Conservation (phyloP, 1,140 invertebrate species). For the Dysdera silvatica region DNA sequence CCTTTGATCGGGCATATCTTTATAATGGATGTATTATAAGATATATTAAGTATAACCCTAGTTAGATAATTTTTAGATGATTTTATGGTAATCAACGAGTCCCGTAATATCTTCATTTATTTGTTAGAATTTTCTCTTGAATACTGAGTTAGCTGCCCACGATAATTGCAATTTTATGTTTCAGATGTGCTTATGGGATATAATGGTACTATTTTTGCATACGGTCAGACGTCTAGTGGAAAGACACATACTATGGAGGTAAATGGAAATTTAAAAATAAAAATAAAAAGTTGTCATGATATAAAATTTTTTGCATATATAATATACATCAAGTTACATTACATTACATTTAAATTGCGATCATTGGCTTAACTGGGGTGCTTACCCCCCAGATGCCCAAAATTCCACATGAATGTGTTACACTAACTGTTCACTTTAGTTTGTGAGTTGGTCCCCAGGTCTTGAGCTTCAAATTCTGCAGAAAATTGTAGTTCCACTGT, state of each 20-base stretch:
- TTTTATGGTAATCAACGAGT: no score
- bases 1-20: no score
- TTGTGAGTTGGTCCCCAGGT: no score
- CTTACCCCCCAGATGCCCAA: no score
- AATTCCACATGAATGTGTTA: no score
- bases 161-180: constrained; percentile 25
- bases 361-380: no score
- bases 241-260: constrained; percentile 99
- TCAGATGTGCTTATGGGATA: constrained; percentile 93
- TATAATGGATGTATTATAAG: no score
- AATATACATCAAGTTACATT: neutral
- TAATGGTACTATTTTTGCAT: constrained; percentile 99
- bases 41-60: no score
- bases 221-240: constrained; percentile 98
- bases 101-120: neutral
- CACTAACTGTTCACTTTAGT: no score
- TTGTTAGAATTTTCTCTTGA: neutral
- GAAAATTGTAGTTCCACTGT: no score
- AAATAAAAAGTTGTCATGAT: neutral
- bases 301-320: neutral
- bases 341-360: neutral
- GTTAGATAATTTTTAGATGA: no score
- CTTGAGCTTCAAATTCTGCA: no score
- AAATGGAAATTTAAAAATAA: neutral
- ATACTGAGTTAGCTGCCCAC: neutral